These are phyloP conservation scores for Holacanthus passer DNA, from an alignment of 2,113 vertebrate genomes.

Conservation along the genomic window DNA sequence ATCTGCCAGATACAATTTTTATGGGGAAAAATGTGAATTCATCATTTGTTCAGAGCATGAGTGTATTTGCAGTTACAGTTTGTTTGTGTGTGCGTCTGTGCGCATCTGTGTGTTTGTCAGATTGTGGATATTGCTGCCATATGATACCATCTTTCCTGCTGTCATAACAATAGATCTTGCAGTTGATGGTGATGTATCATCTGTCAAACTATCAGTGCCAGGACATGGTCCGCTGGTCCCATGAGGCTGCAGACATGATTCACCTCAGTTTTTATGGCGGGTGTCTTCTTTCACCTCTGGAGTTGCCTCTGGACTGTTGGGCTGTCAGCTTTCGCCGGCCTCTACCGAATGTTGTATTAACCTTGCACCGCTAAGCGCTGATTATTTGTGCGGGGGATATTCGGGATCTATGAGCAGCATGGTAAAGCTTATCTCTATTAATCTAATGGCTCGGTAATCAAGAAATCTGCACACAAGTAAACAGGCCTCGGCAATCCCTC, in stretches of 20 bases:
- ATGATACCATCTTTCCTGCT: slow-evolving; percentile 70
- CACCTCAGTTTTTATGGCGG: slow-evolving; percentile 43
- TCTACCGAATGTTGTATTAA: slow-evolving; percentile 37
- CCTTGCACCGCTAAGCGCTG: slow-evolving; percentile 44
- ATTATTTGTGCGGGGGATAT: slow-evolving; percentile 58
- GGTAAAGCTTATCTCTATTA: slow-evolving; percentile 71
- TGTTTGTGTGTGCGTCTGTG: slow-evolving; percentile 1
- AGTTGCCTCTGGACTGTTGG: slow-evolving; percentile 40
- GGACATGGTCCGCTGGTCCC: slow-evolving; percentile 66
- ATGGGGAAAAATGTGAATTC: slow-evolving; percentile 2
- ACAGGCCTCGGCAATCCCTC: slow-evolving; percentile 53
- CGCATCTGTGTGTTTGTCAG: slow-evolving; percentile 37
- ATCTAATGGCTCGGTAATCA: slow-evolving; percentile 74
- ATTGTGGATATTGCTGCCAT: slow-evolving; percentile 71
- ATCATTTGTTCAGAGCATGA: slow-evolving; percentile 29
- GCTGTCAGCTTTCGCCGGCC: slow-evolving; percentile 14
- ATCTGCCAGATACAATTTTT: slow-evolving; percentile 27
- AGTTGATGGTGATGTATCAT: slow-evolving; percentile 76
- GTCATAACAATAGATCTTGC: slow-evolving; percentile 75
- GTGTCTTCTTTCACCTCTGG: slow-evolving; percentile 57
- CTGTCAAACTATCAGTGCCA: slow-evolving; percentile 70
- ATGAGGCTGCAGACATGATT: slow-evolving; percentile 64
- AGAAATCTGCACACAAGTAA: slow-evolving; percentile 73
- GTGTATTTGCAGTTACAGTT: slow-evolving; percentile 39
- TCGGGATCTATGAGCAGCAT: slow-evolving; percentile 51